phyloP scores from a whole-genome alignment of 2,888 invertebrate species.

The Rotaria macrura region DNA sequence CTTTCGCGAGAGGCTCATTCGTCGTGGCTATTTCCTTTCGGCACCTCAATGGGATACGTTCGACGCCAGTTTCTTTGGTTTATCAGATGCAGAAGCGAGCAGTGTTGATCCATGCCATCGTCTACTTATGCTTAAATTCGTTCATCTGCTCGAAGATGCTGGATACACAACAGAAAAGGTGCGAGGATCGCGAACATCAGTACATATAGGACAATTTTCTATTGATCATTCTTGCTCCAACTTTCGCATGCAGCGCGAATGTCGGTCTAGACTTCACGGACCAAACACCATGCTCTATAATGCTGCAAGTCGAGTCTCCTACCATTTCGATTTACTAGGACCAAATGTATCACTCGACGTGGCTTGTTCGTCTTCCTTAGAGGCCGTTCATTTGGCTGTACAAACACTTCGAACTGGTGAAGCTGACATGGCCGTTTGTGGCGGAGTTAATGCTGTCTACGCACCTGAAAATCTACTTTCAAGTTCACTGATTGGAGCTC shows the following conservation, averaged over 20 bases:
- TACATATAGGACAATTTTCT: background rate
- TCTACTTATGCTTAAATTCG: background rate
- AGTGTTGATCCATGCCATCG: background rate
- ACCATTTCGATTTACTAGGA: constrained; percentile 38
- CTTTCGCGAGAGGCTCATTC: background rate
- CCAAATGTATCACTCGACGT: constrained; percentile 39
- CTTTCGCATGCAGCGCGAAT: background rate
- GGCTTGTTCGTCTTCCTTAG: constrained; percentile 39
- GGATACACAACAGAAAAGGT: background rate
- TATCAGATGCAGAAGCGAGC: background rate
- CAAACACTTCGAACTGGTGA: constrained; percentile 37
- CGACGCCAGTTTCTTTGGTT: background rate
- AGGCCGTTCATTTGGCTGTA: constrained; percentile 39
- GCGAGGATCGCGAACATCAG: background rate
- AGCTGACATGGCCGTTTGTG: constrained; percentile 6
- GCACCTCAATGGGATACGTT: background rate
- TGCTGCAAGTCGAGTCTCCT: constrained; percentile 38
- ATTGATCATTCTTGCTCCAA: background rate
- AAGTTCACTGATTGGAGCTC: background rate
- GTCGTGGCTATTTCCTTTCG: background rate
- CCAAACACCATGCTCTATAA: background rate
- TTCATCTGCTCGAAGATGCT: background rate
- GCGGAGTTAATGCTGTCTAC: background rate
- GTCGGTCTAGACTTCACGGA: background rate
- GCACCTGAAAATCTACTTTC: background rate